Conservation (phyloP, 1,140 invertebrate species). For the Pissodes strobi region DNA sequence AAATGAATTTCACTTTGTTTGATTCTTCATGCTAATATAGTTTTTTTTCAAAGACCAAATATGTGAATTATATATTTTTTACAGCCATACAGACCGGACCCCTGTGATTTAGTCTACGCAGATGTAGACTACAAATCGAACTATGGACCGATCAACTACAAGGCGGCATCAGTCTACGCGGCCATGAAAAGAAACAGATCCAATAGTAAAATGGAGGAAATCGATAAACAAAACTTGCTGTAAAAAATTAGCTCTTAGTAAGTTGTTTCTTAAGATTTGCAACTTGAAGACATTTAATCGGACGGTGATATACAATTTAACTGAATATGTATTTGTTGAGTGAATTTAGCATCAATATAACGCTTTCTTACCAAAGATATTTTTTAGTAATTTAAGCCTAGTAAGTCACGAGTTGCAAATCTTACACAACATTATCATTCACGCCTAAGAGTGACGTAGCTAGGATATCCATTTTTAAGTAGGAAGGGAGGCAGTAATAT, state of each 20-base stretch:
- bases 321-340: too few species aligned
- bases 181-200: conserved; percentile 66
- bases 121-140: conserved; percentile 81
- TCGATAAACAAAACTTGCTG: conserved; percentile 44
- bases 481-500: too few species aligned
- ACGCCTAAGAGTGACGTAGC: too few species aligned
- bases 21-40: too few species aligned
- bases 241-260: conserved; percentile 27
- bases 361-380: neutral
- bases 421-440: too few species aligned
- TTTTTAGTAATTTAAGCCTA: neutral
- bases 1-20: too few species aligned
- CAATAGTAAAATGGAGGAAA: conserved; percentile 49
- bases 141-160: conserved; percentile 90
- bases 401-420: too few species aligned
- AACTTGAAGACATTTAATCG: too few species aligned
- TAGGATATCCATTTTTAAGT: too few species aligned
- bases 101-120: conserved; percentile 83
- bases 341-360: neutral
- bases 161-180: conserved; percentile 78
- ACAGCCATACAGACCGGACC: conserved; percentile 73
- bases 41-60: too few species aligned
- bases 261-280: too few species aligned
- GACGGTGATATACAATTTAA: too few species aligned
- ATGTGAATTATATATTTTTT: conserved; percentile 43